Evolutionary conservation across 2,888 invertebrate species (phyloP).

Genomic region (Caenorhabditis wallacei): DNA sequence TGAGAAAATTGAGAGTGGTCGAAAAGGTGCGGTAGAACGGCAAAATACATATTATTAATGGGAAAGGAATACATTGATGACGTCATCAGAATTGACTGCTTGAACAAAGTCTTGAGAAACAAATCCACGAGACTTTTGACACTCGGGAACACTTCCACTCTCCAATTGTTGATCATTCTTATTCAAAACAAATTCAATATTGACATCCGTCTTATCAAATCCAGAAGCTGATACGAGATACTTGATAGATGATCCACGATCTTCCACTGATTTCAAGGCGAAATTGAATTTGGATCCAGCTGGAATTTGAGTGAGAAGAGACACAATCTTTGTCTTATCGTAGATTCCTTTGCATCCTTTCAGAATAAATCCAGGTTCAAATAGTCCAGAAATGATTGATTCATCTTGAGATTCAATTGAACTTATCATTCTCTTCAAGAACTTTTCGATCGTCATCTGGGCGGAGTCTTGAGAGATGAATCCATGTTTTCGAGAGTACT

Average conservation of each 20-base stretch:
- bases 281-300: neutral
- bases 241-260: neutral
- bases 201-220: neutral
- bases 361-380: neutral
- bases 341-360: conserved; percentile 22
- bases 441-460: neutral
- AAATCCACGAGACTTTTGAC: too few relatives aligned
- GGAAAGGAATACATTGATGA: neutral
- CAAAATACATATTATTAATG: too few relatives aligned
- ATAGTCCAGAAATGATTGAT: neutral
- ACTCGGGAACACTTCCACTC: neutral
- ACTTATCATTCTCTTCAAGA: neutral
- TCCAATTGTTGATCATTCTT: conserved; percentile 11
- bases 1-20: too few relatives aligned
- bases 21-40: too few relatives aligned
- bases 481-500: too few relatives aligned
- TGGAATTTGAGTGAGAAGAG: too few relatives aligned
- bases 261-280: neutral
- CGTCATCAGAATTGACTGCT: neutral
- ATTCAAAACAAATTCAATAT: conserved; percentile 5
- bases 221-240: conserved; percentile 2
- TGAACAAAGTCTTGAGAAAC: too few relatives aligned
- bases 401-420: neutral
- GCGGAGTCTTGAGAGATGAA: neutral
- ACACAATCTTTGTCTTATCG: neutral